Conservation (phyloP, 1,140 invertebrate genomes). For the Pogonomyrmex californicus region DNA sequence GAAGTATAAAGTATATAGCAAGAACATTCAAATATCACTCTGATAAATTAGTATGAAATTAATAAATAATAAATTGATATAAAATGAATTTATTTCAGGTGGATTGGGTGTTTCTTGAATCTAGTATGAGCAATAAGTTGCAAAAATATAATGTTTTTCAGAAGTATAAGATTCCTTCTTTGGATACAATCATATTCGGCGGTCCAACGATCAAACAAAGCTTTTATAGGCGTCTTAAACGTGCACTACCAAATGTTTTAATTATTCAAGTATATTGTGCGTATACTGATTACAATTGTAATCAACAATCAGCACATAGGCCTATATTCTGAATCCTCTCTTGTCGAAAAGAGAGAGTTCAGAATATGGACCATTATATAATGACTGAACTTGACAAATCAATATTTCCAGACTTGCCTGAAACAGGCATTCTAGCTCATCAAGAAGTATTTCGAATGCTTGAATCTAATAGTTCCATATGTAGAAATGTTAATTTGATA, state of each 20-base stretch:
- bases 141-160: not conserved
- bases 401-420: not conserved
- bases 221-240: not conserved
- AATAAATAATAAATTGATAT: not conserved
- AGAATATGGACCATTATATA: too few species aligned
- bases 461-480: not conserved
- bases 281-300: not conserved
- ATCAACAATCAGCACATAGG: not conserved
- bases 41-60: too few species aligned
- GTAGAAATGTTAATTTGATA: not conserved
- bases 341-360: too few species aligned
- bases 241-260: not conserved
- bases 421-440: constrained; percentile 10
- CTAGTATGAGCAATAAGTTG: not conserved
- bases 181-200: not conserved
- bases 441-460: not conserved
- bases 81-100: not conserved
- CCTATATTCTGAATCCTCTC: too few species aligned
- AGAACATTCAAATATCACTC: too few species aligned
- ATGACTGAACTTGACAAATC: too few species aligned
- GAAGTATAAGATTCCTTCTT: not conserved
- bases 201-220: not conserved
- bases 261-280: not conserved
- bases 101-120: not conserved
- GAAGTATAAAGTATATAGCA: not conserved